Evolutionary conservation across 2,113 vertebrate genomes (phyloP).

Genomic region (Monarcha castaneiventris): DNA sequence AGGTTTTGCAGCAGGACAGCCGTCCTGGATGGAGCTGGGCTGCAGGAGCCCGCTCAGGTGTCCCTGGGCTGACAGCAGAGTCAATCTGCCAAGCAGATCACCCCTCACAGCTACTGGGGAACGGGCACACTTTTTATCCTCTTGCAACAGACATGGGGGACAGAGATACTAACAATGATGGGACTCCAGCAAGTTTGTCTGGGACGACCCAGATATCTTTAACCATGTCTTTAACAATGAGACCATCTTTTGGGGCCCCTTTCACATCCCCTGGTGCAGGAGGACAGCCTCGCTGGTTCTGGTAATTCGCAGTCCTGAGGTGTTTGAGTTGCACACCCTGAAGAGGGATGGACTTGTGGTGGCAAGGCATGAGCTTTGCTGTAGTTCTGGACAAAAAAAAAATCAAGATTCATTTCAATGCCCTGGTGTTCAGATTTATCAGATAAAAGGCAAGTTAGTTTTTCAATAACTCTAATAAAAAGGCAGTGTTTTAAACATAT

Average conservation of each 20-base stretch:
- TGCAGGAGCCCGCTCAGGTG: not conserved
- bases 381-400: not conserved
- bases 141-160: not conserved
- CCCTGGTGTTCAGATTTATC: not conserved
- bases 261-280: not conserved
- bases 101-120: not conserved
- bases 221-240: not conserved
- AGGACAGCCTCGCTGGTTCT: not conserved
- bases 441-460: not conserved
- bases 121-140: not conserved
- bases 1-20: not conserved
- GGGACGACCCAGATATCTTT: not conserved
- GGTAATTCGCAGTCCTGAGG: fast-evolving
- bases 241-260: not conserved
- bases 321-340: not conserved
- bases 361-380: not conserved
- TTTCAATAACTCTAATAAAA: not conserved
- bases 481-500: not conserved
- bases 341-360: not conserved
- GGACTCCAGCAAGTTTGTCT: not conserved
- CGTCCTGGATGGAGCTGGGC: fast-evolving
- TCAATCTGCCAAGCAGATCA: conserved; percentile 6
- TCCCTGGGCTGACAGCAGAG: not conserved
- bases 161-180: not conserved
- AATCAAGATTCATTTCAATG: not conserved